A percentile compares a stretch with the other conserved stretches of the same genome.
Evolutionary conservation across 2,888 invertebrate species (phyloP).

Genomic region (Azorinus chamasolen): DNA sequence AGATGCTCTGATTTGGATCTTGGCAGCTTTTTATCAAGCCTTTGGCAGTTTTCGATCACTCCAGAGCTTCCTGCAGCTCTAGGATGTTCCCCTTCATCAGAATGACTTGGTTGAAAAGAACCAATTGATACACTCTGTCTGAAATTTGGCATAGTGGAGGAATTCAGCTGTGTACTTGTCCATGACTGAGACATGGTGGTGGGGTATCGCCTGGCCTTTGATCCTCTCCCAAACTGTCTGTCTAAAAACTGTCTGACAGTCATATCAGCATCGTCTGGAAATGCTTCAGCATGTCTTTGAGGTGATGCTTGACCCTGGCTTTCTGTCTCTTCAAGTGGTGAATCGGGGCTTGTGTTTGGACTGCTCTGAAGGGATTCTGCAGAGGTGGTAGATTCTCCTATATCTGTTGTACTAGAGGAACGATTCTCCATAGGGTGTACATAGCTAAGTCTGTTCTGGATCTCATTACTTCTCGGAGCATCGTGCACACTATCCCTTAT

Average conservation of each 20-base stretch:
- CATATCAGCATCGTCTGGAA: slow-evolving; percentile 56
- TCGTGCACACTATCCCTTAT: slow-evolving; percentile 45
- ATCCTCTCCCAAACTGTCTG: slow-evolving; percentile 51
- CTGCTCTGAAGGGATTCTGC: slow-evolving; percentile 57
- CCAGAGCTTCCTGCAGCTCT: neutral
- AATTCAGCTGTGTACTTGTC: slow-evolving; percentile 49
- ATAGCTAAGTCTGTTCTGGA: slow-evolving; percentile 3
- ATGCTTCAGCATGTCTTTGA: neutral
- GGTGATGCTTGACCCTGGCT: neutral
- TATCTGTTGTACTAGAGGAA: slow-evolving; percentile 59
- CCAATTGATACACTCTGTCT: slow-evolving; percentile 53
- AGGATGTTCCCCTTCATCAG: slow-evolving; percentile 5
- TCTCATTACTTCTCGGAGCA: slow-evolving; percentile 22
- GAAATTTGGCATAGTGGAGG: slow-evolving; percentile 31
- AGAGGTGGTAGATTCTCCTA: slow-evolving; percentile 61
- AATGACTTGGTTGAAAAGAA: slow-evolving; percentile 32
- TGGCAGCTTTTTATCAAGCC: slow-evolving; percentile 15
- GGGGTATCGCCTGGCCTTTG: slow-evolving; percentile 48
- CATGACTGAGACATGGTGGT: slow-evolving; percentile 63
- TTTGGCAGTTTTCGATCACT: neutral
- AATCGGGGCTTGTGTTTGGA: slow-evolving; percentile 44
- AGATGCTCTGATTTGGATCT: slow-evolving; percentile 60
- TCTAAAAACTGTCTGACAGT: slow-evolving; percentile 59
- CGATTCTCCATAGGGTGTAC: slow-evolving; percentile 13
- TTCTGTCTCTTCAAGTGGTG: slow-evolving; percentile 37